Conservation (phyloP, 1,140 invertebrate genomes). For the Homalodisca vitripennis region DNA sequence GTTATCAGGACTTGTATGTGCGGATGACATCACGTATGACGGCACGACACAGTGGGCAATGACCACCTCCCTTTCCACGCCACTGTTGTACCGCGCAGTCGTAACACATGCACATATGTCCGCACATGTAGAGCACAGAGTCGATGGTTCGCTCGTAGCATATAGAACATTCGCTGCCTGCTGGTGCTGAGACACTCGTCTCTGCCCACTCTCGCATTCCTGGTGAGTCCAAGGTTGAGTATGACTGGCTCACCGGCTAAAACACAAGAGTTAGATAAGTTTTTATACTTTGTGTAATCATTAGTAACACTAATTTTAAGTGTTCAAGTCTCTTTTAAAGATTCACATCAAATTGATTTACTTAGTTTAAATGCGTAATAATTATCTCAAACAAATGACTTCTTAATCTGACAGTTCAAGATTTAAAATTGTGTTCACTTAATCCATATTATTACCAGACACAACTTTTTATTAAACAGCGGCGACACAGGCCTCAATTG, state of each 20-base stretch:
- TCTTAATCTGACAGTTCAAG: too few species aligned
- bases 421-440: too few species aligned
- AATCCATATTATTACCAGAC: too few species aligned
- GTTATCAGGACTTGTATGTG: constrained; percentile 75
- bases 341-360: too few species aligned
- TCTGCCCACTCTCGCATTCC: constrained; percentile 47
- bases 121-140: constrained; percentile 93
- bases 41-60: constrained; percentile 92
- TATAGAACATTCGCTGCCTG: constrained; percentile 78
- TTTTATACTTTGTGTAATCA: neutral
- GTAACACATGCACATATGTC: constrained; percentile 99
- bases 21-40: constrained; percentile 93
- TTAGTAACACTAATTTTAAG: neutral
- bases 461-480: too few species aligned
- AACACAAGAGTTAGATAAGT: constrained; percentile 39
- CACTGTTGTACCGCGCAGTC: constrained; percentile 92
- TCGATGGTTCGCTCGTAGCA: constrained; percentile 93
- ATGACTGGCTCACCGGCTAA: constrained; percentile 49
- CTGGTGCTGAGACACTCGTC: constrained; percentile 41
- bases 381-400: too few species aligned
- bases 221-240: constrained; percentile 46
- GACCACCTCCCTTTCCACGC: constrained; percentile 81
- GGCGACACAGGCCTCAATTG: too few species aligned
- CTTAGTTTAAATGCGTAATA: too few species aligned
- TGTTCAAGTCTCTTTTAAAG: too few species aligned